phyloP scores from a whole-genome alignment of 2,888 invertebrate species.

The Sinhomidia bicolor region DNA sequence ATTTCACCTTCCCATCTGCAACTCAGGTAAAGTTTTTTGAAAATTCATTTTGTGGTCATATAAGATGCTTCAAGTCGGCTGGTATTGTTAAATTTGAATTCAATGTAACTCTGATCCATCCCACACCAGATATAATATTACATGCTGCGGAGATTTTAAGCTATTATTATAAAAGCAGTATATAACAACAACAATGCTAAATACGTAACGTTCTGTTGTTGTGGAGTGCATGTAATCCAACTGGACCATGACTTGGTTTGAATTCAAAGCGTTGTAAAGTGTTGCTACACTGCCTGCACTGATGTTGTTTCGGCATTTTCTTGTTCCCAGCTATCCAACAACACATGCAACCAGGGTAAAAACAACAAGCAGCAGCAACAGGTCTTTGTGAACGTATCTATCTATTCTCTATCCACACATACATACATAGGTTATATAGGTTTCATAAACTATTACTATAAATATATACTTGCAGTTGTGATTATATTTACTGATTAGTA shows the following conservation, averaged over 20 bases:
- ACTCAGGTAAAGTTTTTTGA: no score
- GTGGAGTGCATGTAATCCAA: background rate
- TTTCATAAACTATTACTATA: no score
- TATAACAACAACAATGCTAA: background rate
- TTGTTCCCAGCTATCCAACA: background rate
- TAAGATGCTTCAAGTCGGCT: no score
- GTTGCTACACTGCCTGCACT: background rate
- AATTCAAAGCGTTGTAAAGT: background rate
- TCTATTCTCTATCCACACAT: background rate
- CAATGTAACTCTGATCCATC: background rate
- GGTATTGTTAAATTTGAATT: no score
- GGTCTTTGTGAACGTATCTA: background rate
- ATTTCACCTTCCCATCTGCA: no score
- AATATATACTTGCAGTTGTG: background rate
- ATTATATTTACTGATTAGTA: background rate
- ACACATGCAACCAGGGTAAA: constrained; percentile 5
- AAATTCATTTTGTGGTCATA: no score
- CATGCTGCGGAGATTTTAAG: no score
- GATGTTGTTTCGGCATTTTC: background rate
- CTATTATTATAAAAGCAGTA: no score
- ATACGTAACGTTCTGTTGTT: background rate
- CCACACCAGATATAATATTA: no score
- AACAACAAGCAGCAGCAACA: constrained; percentile 44
- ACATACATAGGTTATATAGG: no score
- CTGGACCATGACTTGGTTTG: constrained; percentile 36